Base-by-base conservation (phyloP, 2,888 invertebrate genomes). In the Choreutis nemorana region DNA sequence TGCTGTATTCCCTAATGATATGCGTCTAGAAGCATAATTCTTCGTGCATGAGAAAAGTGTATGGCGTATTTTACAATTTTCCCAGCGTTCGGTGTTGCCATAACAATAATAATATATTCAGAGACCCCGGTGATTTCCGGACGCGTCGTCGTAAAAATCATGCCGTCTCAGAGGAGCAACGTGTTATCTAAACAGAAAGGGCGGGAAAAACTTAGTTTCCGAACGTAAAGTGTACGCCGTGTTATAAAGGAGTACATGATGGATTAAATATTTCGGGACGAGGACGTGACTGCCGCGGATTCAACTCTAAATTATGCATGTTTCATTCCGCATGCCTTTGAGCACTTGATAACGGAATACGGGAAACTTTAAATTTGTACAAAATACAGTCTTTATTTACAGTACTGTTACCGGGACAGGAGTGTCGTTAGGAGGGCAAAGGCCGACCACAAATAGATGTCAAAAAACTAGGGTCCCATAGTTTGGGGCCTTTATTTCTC, bases 31-130 rank as follows among this genome's bases (percentile, higher is more conserved):
- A 50, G 48, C 63, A 57, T 62, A 63, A 62, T 59, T 65, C 63
- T n/a, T 58, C 48, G 37, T 40, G 41, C 39, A 40, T 10, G 41
- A 44, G 52, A 45, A 47, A 46, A 45, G 58, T 54, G 56, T 54
- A 52, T 45, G 50, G 57, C 57, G 63, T 68, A 71, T 67, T 70
- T 71, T 58, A 70, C 71, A 71, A 71, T 71, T 64, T 65, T 63
- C 61, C 58, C 62, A 56, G 50, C 58, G 54, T 57, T 56, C 63
- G 53, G 65, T 63, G 65, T 64, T 65, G 57, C 67, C 62, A 71
- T 73, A 70, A 72, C 68, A 71, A 72, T 72, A 66, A 73, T 72
- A 75, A 75, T 72, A 70, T 72, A 73, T 75, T 73, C 71, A 67
- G 58, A 59, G 55, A 62, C 57, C 57, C 62, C 57, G 64, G 68